Evolutionary conservation across 2,888 invertebrate species (phyloP), one percentile per base, ranked within the genome.

Genomic region (Chesias legatella): DNA sequence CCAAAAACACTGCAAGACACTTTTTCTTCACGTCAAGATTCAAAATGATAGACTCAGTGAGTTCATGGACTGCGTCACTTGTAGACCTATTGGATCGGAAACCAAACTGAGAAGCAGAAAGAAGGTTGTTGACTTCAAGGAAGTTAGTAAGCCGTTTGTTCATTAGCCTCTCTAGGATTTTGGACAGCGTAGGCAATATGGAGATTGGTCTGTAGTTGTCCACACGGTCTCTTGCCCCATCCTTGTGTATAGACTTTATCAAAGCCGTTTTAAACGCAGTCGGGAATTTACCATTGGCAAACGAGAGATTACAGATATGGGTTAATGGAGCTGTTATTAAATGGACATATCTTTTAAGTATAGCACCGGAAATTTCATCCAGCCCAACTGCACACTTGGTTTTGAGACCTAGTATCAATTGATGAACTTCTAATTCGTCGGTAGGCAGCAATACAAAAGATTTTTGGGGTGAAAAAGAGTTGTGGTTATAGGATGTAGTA

Each of bases 121-220:
- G 13, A 17, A 3, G 20, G 7, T 37, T 37, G 13, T 38, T 30
- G 10, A 37, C 33, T 11, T 33, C 23, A 7, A 41, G 8, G 21
- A 30, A 50, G 10, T 41, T 23, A n/a, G 32, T 7, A 7, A 50
- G 25, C 22, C 46, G 30, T 6, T 7, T 33, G 11, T 48, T 52
- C 4, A 52, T 29, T n/a, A 48, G 6, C 10, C 36, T 41, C 39
- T 52, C 48, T 20, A 52, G 21, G 1, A 48, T 36, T 49, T 52
- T 52, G 1, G 46, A 52, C 6, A 52, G 23, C 5, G 33, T 8
- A 17, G 46, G 27, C 7, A 52, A 27, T 6, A 51, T 29, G 4
- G 48, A 51, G 9, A 51, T 48, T 1, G 43, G 52, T n/a, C 52
- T 32, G 13, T 43, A 49, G 23, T 52, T 52, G 3, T 8, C 27